Conservation (phyloP, 2,797 vertebrate species). For the Anolis apletophallus region DNA sequence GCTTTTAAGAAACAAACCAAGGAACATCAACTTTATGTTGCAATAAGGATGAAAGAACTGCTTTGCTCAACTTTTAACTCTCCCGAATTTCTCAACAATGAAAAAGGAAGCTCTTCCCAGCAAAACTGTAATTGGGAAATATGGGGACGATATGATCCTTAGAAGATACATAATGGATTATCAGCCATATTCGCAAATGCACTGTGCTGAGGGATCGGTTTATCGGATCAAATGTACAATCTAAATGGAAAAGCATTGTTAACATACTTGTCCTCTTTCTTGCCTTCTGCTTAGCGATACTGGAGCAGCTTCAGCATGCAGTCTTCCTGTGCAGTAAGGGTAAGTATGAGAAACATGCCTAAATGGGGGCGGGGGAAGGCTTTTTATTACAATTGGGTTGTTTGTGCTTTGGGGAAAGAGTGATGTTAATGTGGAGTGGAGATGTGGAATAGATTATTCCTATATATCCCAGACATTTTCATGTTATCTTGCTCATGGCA, state of each 20-base stretch:
- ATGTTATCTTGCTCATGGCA: background rate
- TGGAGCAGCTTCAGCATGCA: background rate
- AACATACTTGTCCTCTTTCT: background rate
- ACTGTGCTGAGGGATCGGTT: background rate
- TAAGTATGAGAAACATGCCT: background rate
- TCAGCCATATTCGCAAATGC: background rate
- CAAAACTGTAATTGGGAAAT: conserved; percentile 58
- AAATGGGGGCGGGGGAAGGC: background rate
- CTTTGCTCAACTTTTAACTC: conserved; percentile 44
- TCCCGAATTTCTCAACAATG: conserved; percentile 53
- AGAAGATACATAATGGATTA: conserved; percentile 40
- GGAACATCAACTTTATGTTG: conserved; percentile 76
- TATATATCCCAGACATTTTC: background rate
- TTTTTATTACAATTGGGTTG: background rate
- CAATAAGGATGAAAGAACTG: conserved; percentile 55
- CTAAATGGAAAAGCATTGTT: background rate
- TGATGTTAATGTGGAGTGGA: background rate
- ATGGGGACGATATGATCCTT: conserved; percentile 50
- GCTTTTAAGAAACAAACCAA: conserved; percentile 71
- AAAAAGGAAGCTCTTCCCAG: conserved; percentile 44
- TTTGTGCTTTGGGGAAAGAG: background rate
- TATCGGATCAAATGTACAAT: background rate
- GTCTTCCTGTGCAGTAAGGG: background rate
- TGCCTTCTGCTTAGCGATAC: too few relatives aligned
- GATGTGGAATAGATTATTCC: background rate